Percentiles rank a stretch among this genome's conserved stretches.
These are phyloP conservation scores for Protonibea diacanthus DNA, from an alignment of 2,797 vertebrate genomes.

Conservation along the genomic window DNA sequence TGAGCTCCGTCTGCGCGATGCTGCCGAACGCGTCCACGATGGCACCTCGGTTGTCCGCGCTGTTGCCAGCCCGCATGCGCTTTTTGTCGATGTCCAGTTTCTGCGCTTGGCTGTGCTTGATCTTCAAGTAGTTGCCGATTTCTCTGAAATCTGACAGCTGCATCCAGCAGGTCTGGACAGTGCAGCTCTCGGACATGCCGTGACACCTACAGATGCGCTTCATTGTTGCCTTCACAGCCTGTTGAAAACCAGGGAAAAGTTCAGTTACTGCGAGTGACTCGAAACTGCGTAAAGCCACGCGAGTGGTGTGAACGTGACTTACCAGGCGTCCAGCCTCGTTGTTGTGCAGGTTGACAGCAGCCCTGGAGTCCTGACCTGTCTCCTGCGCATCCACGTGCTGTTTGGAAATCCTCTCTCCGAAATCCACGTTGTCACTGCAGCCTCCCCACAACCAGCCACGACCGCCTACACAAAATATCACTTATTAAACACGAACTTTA, in stretches of 20 bases:
- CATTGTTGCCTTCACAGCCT: constrained; percentile 94
- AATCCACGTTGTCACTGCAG: constrained; percentile 96
- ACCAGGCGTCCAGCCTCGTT: constrained; percentile 94
- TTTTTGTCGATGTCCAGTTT: constrained; percentile 93
- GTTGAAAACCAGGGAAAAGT: constrained; percentile 11
- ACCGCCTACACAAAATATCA: constrained; percentile 84
- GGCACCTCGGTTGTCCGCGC: constrained; percentile 89
- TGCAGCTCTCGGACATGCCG: constrained; percentile 98
- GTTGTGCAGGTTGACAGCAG: constrained; percentile 96
- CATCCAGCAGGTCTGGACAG: constrained; percentile 96
- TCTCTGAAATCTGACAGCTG: constrained; percentile 94
- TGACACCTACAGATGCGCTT: constrained; percentile 96
- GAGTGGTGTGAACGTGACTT: constrained; percentile 49
- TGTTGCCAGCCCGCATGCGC: constrained; percentile 90
- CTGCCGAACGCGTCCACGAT: constrained; percentile 87
- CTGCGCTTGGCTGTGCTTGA: constrained; percentile 90
- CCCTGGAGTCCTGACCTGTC: constrained; percentile 94
- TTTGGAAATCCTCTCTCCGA: constrained; percentile 95
- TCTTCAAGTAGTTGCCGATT: constrained; percentile 92
- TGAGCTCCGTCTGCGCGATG: constrained; percentile 87
- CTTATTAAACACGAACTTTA: not conserved
- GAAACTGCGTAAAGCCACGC: not conserved
- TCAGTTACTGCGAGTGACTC: not conserved
- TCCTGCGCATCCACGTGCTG: constrained; percentile 95
- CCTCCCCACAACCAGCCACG: constrained; percentile 98